phyloP scores from a whole-genome alignment of 2,888 invertebrate species.

The Sarcophaga rosellei region DNA sequence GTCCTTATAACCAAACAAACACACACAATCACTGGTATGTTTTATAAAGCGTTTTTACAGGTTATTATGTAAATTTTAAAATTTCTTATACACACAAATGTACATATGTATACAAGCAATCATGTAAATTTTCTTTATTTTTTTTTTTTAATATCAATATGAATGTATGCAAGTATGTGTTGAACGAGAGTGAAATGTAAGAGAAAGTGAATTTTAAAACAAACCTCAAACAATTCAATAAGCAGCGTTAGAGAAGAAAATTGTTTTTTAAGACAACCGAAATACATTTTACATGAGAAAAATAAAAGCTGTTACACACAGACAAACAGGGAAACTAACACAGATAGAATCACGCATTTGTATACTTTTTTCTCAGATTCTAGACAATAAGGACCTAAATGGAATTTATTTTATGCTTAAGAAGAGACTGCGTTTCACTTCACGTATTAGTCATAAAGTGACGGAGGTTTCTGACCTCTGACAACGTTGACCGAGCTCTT shows the following conservation, averaged over 20 bases:
- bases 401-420: not conserved
- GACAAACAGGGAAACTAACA: not conserved
- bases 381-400: not conserved
- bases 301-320: not conserved
- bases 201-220: constrained; percentile 24
- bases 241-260: constrained; percentile 12
- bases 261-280: constrained; percentile 11
- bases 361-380: not conserved
- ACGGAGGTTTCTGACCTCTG: too few relatives aligned
- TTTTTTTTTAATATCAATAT: not conserved
- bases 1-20: not conserved
- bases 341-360: not conserved
- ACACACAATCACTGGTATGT: not conserved
- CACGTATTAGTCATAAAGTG: too few relatives aligned
- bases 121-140: constrained; percentile 4
- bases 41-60: constrained; percentile 59
- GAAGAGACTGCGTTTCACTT: too few relatives aligned
- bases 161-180: not conserved
- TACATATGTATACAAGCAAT: not conserved
- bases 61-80: constrained; percentile 60
- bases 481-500: too few relatives aligned
- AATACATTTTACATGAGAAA: constrained; percentile 1
- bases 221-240: constrained; percentile 60
- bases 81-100: constrained; percentile 19
- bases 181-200: not conserved